Percentiles rank a stretch among this genome's conserved stretches.
phyloP scores from a whole-genome alignment of 1,140 invertebrate genomes.

The Wiebesia pumilae region DNA sequence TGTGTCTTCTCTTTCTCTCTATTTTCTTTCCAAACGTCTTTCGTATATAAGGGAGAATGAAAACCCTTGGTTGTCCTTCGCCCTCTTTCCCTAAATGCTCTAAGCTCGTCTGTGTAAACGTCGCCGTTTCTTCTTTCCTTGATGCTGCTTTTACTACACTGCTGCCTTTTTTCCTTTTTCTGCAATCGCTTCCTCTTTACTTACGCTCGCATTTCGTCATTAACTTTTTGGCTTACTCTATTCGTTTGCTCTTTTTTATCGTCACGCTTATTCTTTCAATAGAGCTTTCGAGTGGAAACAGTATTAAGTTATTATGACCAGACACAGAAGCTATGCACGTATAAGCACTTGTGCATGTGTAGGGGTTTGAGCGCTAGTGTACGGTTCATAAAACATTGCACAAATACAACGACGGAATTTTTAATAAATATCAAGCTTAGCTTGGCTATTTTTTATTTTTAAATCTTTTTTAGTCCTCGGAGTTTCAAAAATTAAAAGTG shows the following conservation, averaged over 20 bases:
- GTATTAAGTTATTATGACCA: conserved; percentile 9
- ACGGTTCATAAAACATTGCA: neutral
- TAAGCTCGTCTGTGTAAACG: conserved; percentile 20
- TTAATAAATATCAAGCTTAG: neutral
- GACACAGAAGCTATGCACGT: neutral
- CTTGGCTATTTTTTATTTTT: neutral
- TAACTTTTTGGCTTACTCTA: neutral
- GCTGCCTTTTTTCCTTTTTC: neutral
- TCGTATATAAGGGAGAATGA: conserved; percentile 6
- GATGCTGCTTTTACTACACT: neutral
- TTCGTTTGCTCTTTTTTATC: neutral
- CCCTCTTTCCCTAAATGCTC: conserved; percentile 4
- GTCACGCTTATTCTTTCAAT: neutral
- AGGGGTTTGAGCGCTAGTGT: too few species aligned
- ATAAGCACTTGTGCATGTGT: neutral
- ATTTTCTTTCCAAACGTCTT: conserved; percentile 3
- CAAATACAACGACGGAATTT: neutral
- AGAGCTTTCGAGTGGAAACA: neutral
- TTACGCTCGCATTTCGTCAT: neutral
- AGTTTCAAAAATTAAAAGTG: neutral
- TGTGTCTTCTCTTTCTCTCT: neutral
- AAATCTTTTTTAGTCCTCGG: neutral
- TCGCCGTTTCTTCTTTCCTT: neutral
- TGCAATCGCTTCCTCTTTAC: neutral
- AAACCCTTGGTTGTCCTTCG: neutral